Evolutionary conservation across 2,113 vertebrate species (phyloP), one percentile per base, ranked within the genome.

Genomic region (Ictidomys tridecemlineatus): DNA sequence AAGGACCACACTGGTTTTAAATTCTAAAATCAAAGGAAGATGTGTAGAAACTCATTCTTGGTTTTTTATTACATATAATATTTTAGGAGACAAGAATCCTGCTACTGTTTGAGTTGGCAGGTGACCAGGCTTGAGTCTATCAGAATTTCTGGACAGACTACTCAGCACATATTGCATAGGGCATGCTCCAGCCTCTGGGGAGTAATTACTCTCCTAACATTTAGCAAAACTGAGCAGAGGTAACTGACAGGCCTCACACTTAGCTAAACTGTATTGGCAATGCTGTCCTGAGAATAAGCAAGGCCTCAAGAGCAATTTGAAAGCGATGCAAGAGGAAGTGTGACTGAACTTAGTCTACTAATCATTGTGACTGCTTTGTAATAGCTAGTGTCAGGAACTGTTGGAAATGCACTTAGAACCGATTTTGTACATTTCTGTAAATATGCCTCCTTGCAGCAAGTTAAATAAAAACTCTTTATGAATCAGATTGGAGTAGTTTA

Each of bases 241-340:
- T 82, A 42, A 2, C 45, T 63, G 83, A 85, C 28, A n/a, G 70
- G 37, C 10, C 89, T 95, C 84, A 94, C 51, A 48, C 56, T 91
- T 85, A 58, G 14, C 56, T 96, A 95, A 97, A 87, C 70, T 90
- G 70, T 97, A 96, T 92, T 93, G 89, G 70, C 93, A 95, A 65
- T 48, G 22, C n/a, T 92, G 92, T 93, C 87, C 30, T 88, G 70
- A 94, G 51, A 96, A 89, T 95, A 79, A 79, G 56, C 45, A 91
- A 51, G 84, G 58, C 76, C 37, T 96, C n/a, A 63, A 74, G 82
- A 94, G 93, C 10, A 89, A 88, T 89, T 94, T 45, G 74, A 94
- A 96, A 80, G 77, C 73, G 32, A 89, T 77, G 18, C 12, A 77
- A 72, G 32, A 20, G 45, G 58, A 94, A 95, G 67, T 56, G 56